Conservation (phyloP, 1,140 invertebrate genomes). For the Aculops lycopersici region DNA sequence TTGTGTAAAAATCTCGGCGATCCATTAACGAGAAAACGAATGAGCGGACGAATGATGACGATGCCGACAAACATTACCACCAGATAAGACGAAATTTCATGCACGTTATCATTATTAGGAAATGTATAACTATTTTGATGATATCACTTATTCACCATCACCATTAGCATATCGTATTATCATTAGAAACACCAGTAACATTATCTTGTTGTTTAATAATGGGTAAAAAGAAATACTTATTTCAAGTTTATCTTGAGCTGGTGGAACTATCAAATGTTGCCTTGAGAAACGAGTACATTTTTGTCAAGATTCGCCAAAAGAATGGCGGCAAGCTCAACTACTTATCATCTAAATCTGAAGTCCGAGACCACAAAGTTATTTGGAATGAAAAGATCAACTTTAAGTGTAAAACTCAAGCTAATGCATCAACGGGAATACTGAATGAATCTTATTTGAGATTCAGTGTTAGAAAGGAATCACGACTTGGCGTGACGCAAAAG, state of each 20-base stretch:
- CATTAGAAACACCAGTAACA: too few relatives aligned
- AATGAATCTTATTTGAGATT: background rate
- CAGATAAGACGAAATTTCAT: too few relatives aligned
- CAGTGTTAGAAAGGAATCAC: background rate
- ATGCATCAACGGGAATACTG: background rate
- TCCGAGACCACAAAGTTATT: background rate
- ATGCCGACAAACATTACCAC: too few relatives aligned
- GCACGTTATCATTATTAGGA: too few relatives aligned
- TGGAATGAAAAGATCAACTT: background rate
- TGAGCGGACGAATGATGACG: too few relatives aligned
- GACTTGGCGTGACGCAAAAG: conserved; percentile 28
- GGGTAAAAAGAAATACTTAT: background rate
- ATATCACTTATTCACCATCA: too few relatives aligned
- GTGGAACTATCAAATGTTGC: background rate
- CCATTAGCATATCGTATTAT: too few relatives aligned
- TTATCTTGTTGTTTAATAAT: too few relatives aligned
- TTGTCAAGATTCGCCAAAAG: background rate
- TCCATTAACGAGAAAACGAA: too few relatives aligned
- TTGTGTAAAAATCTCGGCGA: too few relatives aligned
- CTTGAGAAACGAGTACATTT: background rate
- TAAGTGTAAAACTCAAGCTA: background rate
- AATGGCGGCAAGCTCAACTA: background rate
- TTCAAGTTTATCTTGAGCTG: background rate
- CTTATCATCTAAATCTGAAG: background rate
- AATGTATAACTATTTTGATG: too few relatives aligned